phyloP scores from a whole-genome alignment of 2,888 invertebrate genomes.

The Tipula lateralis region DNA sequence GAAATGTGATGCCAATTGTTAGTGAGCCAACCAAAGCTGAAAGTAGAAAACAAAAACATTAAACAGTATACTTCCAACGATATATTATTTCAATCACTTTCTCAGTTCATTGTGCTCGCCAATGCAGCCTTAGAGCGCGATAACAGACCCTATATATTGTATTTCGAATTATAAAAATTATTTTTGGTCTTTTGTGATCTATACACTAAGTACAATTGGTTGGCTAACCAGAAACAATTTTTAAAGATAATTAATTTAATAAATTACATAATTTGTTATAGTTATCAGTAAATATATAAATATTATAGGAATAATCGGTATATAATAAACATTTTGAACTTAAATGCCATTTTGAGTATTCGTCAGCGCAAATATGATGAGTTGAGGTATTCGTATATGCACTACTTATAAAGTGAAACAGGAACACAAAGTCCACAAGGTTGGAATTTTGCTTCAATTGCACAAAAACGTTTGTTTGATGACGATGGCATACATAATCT shows the following conservation, averaged over 20 bases:
- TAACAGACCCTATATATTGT: too few species aligned
- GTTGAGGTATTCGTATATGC: too few species aligned
- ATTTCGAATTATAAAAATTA: too few species aligned
- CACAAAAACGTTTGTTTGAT: neutral
- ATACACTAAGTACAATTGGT: too few species aligned
- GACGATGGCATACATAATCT: neutral
- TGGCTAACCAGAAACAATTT: neutral
- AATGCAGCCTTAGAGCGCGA: neutral
- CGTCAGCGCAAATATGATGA: too few species aligned
- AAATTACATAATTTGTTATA: neutral
- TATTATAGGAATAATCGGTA: neutral
- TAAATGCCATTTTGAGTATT: neutral
- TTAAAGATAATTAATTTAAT: neutral
- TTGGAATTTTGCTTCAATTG: neutral
- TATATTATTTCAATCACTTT: neutral
- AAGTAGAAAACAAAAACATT: conserved; percentile 43
- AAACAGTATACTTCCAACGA: too few species aligned
- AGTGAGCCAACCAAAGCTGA: conserved; percentile 87
- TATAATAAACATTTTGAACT: neutral
- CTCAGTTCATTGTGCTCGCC: neutral
- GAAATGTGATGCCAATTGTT: conserved; percentile 82
- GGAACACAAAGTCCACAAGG: neutral
- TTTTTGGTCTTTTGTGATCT: neutral
- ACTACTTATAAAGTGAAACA: neutral
- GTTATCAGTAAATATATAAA: neutral